Percentiles rank a stretch among this genome's conserved stretches.
Evolutionary conservation across 2,797 vertebrate genomes (phyloP).

Genomic region (Bradypus variegatus): DNA sequence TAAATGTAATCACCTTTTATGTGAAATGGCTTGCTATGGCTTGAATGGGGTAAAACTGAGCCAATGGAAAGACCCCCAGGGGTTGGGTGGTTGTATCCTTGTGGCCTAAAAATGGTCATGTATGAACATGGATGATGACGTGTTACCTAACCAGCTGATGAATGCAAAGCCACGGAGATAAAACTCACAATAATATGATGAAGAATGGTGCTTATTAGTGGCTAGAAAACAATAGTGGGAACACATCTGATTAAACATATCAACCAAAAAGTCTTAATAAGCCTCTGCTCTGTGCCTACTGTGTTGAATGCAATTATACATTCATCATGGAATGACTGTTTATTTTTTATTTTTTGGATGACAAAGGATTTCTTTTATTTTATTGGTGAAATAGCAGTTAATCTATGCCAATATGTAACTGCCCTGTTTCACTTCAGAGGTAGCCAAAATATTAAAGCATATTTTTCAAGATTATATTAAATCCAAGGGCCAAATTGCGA

Average conservation of each 20-base stretch:
- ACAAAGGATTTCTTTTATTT: background rate
- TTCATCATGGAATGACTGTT: background rate
- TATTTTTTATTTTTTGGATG: too few relatives aligned
- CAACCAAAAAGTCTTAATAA: background rate
- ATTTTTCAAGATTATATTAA: background rate
- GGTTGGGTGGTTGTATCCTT: background rate
- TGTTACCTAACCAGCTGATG: background rate
- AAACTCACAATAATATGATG: background rate
- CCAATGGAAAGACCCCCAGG: background rate
- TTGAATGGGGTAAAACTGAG: conserved; percentile 6
- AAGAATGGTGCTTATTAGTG: background rate
- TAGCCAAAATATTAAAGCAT: background rate
- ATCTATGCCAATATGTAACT: background rate
- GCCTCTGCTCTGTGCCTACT: background rate
- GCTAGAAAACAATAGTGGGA: background rate
- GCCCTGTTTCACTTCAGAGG: background rate
- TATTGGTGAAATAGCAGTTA: background rate
- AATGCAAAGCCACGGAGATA: background rate
- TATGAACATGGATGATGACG: background rate
- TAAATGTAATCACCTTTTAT: background rate
- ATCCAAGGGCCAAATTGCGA: background rate
- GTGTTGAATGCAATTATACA: background rate
- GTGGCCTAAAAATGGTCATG: background rate
- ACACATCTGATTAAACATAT: background rate
- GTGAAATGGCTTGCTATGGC: background rate